phyloP scores from a whole-genome alignment of 2,888 invertebrate species.

The Drosophila basisetae region DNA sequence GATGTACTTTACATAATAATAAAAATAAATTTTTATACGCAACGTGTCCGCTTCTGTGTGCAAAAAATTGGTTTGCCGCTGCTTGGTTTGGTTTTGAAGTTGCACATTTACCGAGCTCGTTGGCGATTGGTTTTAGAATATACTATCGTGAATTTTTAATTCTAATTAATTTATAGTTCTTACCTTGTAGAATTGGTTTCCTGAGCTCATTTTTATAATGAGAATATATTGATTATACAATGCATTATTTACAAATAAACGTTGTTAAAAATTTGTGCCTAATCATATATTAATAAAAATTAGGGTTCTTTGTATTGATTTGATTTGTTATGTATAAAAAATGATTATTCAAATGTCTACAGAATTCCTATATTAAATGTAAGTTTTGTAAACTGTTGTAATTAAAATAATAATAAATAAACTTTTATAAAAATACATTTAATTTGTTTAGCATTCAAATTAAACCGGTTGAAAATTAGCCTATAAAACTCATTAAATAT shows the following conservation, averaged over 20 bases:
- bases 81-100: conserved; percentile 16
- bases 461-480: neutral
- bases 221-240: neutral
- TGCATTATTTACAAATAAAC: neutral
- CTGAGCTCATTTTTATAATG: neutral
- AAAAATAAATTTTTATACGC: conserved; percentile 81
- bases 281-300: neutral
- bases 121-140: neutral
- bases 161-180: neutral
- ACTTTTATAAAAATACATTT: neutral
- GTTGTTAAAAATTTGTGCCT: neutral
- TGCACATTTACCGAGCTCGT: neutral
- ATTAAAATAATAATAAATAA: neutral
- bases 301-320: neutral
- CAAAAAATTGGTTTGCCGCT: neutral
- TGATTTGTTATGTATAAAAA: neutral
- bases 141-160: neutral
- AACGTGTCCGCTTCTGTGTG: conserved; percentile 63
- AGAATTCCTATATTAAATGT: neutral
- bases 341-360: neutral
- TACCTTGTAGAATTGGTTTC: neutral
- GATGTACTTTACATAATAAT: conserved; percentile 64
- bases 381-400: too few relatives aligned
- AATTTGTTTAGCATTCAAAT: neutral
- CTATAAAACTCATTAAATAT: neutral